These are phyloP conservation scores for Blastobasis adustella DNA, from an alignment of 2,888 invertebrate genomes.

Conservation along the genomic window DNA sequence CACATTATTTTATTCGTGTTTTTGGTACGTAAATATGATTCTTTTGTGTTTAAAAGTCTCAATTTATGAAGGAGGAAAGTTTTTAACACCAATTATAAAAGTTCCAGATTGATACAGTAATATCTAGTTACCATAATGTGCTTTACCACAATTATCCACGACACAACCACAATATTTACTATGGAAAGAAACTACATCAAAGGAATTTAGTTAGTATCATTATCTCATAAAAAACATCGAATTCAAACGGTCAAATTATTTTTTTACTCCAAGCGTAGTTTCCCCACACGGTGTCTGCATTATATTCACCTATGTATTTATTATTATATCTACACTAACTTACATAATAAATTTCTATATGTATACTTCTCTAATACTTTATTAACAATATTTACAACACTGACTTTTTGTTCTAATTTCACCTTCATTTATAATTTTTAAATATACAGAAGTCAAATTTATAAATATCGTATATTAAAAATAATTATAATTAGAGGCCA, in stretches of 20 bases:
- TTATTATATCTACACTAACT: not conserved
- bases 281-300: constrained; percentile 68
- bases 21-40: too few relatives aligned
- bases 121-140: too few relatives aligned
- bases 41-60: too few relatives aligned
- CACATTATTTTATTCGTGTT: too few relatives aligned
- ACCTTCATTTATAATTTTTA: too few relatives aligned
- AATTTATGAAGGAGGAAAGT: too few relatives aligned
- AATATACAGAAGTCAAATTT: too few relatives aligned
- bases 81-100: too few relatives aligned
- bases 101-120: too few relatives aligned
- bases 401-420: constrained; percentile 1
- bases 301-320: constrained; percentile 28
- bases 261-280: constrained; percentile 69
- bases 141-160: too few relatives aligned
- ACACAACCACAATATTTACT: constrained; percentile 42
- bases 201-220: constrained; percentile 34
- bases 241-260: constrained; percentile 58
- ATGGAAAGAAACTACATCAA: constrained; percentile 67
- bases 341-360: not conserved
- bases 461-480: too few relatives aligned
- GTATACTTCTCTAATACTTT: constrained; percentile 3
- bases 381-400: constrained; percentile 53
- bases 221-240: constrained; percentile 51
- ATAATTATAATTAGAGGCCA: too few relatives aligned